Evolutionary conservation across 2,797 vertebrate species (phyloP).

Genomic region (Okamejei kenojei): DNA sequence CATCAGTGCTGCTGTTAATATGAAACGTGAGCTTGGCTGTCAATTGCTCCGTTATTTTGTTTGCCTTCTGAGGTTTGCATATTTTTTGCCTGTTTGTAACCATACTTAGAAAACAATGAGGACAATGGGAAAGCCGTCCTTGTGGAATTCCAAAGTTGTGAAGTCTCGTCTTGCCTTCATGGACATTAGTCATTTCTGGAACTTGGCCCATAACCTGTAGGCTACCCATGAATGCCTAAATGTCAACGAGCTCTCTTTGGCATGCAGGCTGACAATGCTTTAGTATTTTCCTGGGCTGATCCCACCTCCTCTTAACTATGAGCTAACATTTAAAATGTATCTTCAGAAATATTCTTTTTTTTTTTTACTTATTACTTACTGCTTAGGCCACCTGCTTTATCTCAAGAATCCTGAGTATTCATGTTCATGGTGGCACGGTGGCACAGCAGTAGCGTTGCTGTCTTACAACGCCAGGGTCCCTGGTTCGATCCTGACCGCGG

Average conservation of each 20-base stretch:
- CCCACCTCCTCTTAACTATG: background rate
- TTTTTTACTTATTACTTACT: background rate
- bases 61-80: background rate
- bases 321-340: background rate
- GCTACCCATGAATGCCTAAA: background rate
- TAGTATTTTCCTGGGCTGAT: background rate
- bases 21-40: background rate
- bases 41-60: background rate
- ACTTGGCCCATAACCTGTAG: background rate
- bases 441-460: no score
- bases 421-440: no score
- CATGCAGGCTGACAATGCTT: background rate
- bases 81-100: background rate
- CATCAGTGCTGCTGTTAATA: background rate
- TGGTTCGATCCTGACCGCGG: no score
- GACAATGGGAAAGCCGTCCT: constrained; percentile 1
- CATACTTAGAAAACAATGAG: background rate
- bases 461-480: no score
- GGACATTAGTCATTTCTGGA: constrained; percentile 14
- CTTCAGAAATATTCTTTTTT: background rate
- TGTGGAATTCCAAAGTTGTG: background rate
- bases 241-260: background rate
- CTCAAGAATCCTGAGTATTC: background rate
- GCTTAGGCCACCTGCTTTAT: background rate
- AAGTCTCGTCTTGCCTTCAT: background rate